These are phyloP conservation scores for Bubalus kerabau DNA, from an alignment of 2,113 vertebrate species.

Conservation along the genomic window DNA sequence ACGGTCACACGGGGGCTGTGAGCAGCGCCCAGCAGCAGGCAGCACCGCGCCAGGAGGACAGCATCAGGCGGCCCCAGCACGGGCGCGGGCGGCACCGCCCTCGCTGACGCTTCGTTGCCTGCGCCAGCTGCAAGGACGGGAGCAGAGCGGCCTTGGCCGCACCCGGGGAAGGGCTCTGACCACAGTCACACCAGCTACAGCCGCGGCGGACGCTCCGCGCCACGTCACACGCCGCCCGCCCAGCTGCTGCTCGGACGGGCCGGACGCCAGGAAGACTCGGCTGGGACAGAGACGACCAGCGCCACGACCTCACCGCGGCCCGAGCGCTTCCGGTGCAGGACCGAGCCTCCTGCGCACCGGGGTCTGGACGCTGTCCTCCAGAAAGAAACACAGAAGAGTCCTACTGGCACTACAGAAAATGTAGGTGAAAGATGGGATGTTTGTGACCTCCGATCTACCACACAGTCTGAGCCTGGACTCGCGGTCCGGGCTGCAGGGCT, in stretches of 20 bases:
- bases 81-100: neutral
- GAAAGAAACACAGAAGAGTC: neutral
- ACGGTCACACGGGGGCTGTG: neutral
- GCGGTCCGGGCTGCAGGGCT: neutral
- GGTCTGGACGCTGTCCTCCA: neutral
- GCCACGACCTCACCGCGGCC: neutral
- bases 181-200: neutral
- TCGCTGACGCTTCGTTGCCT: neutral
- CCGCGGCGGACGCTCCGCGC: neutral
- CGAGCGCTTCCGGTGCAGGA: neutral
- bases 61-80: neutral
- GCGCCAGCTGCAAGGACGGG: neutral
- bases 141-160: neutral
- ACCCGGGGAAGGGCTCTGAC: neutral
- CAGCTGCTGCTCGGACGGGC: accelerated
- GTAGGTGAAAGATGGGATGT: neutral
- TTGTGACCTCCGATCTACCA: neutral
- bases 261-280: neutral
- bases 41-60: neutral
- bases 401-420: neutral
- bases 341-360: neutral
- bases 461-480: neutral
- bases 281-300: neutral
- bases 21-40: neutral
- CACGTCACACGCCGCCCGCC: too few species aligned